These are phyloP conservation scores for Heliconius sara DNA, from an alignment of 2,888 invertebrate species.

Conservation along the genomic window DNA sequence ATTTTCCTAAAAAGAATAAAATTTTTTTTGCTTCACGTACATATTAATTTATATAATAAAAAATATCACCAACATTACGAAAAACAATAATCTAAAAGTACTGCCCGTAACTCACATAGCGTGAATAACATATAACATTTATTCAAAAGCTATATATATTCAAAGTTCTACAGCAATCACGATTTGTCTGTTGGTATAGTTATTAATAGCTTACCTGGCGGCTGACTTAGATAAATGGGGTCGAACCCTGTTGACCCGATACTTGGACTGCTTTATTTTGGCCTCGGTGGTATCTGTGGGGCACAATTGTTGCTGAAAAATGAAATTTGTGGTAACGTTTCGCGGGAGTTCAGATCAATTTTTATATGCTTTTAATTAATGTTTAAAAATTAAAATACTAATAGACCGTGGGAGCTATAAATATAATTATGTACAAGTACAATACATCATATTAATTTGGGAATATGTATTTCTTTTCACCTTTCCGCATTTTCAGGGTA, in stretches of 20 bases:
- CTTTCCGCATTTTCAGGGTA: no score
- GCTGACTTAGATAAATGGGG: slow-evolving; percentile 23
- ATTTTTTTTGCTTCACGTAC: no score
- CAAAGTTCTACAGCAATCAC: slow-evolving; percentile 6
- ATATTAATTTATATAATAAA: background rate
- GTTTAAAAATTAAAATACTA: no score
- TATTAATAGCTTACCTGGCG: slow-evolving; percentile 20
- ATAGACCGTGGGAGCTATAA: no score
- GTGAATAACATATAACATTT: slow-evolving; percentile 1
- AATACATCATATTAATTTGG: no score
- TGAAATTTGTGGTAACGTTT: background rate
- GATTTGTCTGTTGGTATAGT: background rate
- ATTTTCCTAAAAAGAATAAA: no score
- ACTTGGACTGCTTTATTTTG: slow-evolving; percentile 2
- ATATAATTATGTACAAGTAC: no score
- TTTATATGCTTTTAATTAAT: background rate
- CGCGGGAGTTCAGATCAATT: background rate
- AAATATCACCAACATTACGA: background rate
- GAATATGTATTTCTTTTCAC: no score
- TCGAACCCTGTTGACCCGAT: slow-evolving; percentile 3
- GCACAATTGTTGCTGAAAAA: background rate
- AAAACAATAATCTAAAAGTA: background rate
- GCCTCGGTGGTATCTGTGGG: background rate
- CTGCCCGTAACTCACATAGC: background rate
- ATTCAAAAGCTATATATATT: background rate